Evolutionary conservation across 2,797 vertebrate genomes (phyloP), one percentile per base, ranked within the genome.

Genomic region (Chromis chromis): DNA sequence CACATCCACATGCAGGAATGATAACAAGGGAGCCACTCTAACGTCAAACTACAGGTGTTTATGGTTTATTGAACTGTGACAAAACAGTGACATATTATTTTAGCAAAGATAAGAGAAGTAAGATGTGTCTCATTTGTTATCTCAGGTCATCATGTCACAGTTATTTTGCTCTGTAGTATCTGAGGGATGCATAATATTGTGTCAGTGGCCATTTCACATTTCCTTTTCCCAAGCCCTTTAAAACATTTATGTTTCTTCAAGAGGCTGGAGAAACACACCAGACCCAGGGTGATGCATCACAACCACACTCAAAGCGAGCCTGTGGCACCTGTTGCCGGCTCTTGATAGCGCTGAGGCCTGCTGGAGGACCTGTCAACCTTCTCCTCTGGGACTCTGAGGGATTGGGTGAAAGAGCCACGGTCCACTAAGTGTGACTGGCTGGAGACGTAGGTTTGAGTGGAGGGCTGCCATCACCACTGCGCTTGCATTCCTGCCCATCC

Each of bases 351-450:
- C 77, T 62, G n/a, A 48, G 57, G 65, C 62, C 33, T 24, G 64
- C 27, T 63, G 78, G 76, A 87, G 60, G 67, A 85, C 73, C 87
- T 90, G 90, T 90, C 90, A 91, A 21, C 60, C 1, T 40, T 27
- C 67, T 83, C 84, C 84, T 74, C 48, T 33, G 83, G 78, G 85
- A 86, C 66, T 57, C 71, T 84, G 89, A 85, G 58, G 86, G 74
- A 90, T 89, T 81, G 79, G 78, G 86, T 86, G 83, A 78, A 86
- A 73, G 53, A 72, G 83, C 74, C 68, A 89, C n/a, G 81, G 86
- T 89, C 86, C 75, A 72, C 74, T 84, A 84, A 84, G 77, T 91
- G 85, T 91, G 85, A 91, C 86, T 74, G 79, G 78, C 76, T 76
- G 79, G 76, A 90, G 86, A 86, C 55, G 74, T 39, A 73, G 73